Evolutionary conservation across 2,888 invertebrate genomes (phyloP).

Genomic region (Helobdella robusta): DNA sequence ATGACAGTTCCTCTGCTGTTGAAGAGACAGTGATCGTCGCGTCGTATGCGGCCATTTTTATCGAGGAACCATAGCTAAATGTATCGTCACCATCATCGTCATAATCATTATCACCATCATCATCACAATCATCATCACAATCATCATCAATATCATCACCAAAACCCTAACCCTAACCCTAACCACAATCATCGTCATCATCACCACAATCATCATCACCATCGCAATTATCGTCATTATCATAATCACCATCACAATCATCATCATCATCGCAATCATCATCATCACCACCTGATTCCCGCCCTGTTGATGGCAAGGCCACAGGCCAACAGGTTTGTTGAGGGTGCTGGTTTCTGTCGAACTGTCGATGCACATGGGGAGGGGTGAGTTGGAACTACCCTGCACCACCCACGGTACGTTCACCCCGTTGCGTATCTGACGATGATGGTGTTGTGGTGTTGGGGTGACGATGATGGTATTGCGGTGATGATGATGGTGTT

Average conservation of each 20-base stretch:
- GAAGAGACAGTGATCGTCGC: conserved; percentile 47
- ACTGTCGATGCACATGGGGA: conserved; percentile 76
- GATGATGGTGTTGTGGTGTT: background rate
- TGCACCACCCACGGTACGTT: conserved; percentile 5
- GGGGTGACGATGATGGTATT: too few species aligned
- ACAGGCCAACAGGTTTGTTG: conserved; percentile 88
- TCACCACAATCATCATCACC: conserved; percentile 13
- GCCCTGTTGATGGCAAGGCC: conserved; percentile 96
- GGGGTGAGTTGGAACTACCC: conserved; percentile 22
- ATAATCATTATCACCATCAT: conserved; percentile 24
- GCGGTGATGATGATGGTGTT: too few species aligned
- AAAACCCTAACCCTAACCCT: background rate
- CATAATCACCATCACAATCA: conserved; percentile 12
- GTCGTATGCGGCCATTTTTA: conserved; percentile 45
- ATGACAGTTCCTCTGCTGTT: conserved; percentile 46
- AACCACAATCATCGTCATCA: conserved; percentile 7
- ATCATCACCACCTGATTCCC: conserved; percentile 81
- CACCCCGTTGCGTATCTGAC: conserved; percentile 45
- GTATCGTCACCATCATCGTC: conserved; percentile 16
- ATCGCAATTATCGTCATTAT: conserved; percentile 18
- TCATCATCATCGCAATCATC: background rate
- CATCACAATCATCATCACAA: conserved; percentile 20
- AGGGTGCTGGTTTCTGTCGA: conserved; percentile 82
- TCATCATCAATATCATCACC: conserved; percentile 18
- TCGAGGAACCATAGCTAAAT: conserved; percentile 43